Conservation (phyloP, 2,888 invertebrate species). For the Synergus laeviventris region DNA sequence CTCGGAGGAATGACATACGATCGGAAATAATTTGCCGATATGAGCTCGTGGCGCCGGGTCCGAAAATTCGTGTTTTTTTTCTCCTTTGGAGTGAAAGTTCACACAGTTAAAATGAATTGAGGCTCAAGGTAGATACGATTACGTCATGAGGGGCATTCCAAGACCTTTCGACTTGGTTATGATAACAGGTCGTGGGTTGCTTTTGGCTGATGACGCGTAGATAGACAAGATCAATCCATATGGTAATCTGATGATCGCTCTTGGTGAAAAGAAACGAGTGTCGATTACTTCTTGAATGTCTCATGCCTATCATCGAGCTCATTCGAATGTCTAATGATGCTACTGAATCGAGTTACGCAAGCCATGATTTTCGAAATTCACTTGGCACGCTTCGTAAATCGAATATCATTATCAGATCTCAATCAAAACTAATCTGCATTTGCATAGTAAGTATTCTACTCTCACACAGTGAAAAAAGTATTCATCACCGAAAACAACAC, state of each 20-base stretch:
- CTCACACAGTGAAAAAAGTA: neutral
- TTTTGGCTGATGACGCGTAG: neutral
- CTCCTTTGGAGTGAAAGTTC: conserved; percentile 57
- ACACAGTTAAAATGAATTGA: conserved; percentile 51
- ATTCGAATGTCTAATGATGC: conserved; percentile 31
- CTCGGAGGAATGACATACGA: conserved; percentile 27
- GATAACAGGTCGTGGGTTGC: conserved; percentile 16
- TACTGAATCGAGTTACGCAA: conserved; percentile 27
- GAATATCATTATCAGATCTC: conserved; percentile 17
- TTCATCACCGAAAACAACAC: neutral
- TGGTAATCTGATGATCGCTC: conserved; percentile 8
- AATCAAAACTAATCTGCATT: conserved; percentile 14
- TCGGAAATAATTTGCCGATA: conserved; percentile 48
- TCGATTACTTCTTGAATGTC: conserved; percentile 16
- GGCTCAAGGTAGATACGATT: conserved; percentile 51
- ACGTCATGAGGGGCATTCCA: conserved; percentile 54
- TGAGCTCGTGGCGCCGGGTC: conserved; percentile 41
- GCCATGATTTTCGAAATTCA: neutral
- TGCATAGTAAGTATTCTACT: conserved; percentile 1
- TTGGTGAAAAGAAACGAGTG: neutral
- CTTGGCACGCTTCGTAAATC: conserved; percentile 15
- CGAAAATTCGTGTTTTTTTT: conserved; percentile 50
- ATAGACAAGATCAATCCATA: conserved; percentile 27
- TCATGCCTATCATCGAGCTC: conserved; percentile 22
- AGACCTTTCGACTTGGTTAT: conserved; percentile 31